phyloP scores from a whole-genome alignment of 2,888 invertebrate genomes.

The Synergus umbraculus region DNA sequence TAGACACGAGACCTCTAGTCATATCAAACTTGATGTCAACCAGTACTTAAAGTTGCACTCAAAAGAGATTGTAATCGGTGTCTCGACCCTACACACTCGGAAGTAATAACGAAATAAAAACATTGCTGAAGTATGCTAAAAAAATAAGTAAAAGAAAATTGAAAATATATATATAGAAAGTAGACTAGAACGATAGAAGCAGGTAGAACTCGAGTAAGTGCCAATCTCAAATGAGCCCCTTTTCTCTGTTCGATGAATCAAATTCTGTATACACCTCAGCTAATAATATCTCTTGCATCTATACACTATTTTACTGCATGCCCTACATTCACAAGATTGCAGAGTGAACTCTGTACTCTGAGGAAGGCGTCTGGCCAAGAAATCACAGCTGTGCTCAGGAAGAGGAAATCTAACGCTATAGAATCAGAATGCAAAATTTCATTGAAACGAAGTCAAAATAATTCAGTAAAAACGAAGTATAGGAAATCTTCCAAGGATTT shows the following conservation, averaged over 20 bases:
- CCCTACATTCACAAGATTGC: constrained; percentile 48
- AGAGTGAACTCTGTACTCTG: constrained; percentile 36
- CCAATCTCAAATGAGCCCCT: constrained; percentile 40
- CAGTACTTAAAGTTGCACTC: constrained; percentile 21
- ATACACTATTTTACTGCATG: constrained; percentile 44
- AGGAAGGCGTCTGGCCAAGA: constrained; percentile 36
- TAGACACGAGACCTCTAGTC: constrained; percentile 29
- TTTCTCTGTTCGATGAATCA: constrained; percentile 36
- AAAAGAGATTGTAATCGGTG: constrained; percentile 33
- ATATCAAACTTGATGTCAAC: constrained; percentile 36
- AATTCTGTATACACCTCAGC: constrained; percentile 35
- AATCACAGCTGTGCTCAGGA: constrained; percentile 32
- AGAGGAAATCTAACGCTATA: constrained; percentile 1
- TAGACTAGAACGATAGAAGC: constrained; percentile 42
- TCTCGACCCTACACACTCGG: constrained; percentile 19
- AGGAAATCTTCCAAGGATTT: neutral
- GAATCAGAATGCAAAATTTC: neutral
- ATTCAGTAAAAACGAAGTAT: neutral
- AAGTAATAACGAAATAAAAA: constrained; percentile 27
- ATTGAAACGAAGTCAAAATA: constrained; percentile 25
- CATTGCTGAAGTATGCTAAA: neutral
- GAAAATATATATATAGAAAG: neutral
- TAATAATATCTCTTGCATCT: constrained; percentile 55
- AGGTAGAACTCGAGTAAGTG: constrained; percentile 29
- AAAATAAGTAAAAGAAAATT: neutral